Percentiles rank a stretch among this genome's conserved stretches.
Conservation (phyloP, 2,113 vertebrate species). For the Nothobranchius kuhntae region DNA sequence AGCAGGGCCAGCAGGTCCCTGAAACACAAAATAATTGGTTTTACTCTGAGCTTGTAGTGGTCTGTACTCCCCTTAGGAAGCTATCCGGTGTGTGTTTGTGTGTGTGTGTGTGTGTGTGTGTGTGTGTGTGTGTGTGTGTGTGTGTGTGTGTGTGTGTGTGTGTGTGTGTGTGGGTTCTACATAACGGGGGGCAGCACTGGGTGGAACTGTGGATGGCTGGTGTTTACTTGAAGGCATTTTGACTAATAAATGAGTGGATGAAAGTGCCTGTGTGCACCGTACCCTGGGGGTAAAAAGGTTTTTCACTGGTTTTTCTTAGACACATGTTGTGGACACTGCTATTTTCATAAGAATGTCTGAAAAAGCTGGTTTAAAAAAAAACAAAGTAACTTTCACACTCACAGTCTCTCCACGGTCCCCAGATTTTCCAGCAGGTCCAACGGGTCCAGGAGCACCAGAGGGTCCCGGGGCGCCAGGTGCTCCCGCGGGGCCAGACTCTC, state of each 20-base stretch:
- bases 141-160: too few relatives aligned
- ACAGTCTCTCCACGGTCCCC: conserved; percentile 96
- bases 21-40: conserved; percentile 4
- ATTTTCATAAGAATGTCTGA: background rate
- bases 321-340: background rate
- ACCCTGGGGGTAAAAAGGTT: too few relatives aligned
- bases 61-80: too few relatives aligned
- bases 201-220: too few relatives aligned
- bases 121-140: too few relatives aligned
- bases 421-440: conserved; percentile 93
- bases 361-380: background rate
- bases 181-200: too few relatives aligned
- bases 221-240: too few relatives aligned
- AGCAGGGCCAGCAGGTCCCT: conserved; percentile 92
- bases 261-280: too few relatives aligned
- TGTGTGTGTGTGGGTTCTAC: too few relatives aligned
- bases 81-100: too few relatives aligned
- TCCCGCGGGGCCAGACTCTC: conserved; percentile 87
- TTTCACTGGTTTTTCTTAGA: background rate
- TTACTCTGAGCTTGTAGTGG: background rate
- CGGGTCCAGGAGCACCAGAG: conserved; percentile 90
- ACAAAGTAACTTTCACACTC: conserved; percentile 70
- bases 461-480: conserved; percentile 93
- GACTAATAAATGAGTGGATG: too few relatives aligned
- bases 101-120: too few relatives aligned